Evolutionary conservation across 2,113 vertebrate species (phyloP).

Genomic region (Furnarius figulus): DNA sequence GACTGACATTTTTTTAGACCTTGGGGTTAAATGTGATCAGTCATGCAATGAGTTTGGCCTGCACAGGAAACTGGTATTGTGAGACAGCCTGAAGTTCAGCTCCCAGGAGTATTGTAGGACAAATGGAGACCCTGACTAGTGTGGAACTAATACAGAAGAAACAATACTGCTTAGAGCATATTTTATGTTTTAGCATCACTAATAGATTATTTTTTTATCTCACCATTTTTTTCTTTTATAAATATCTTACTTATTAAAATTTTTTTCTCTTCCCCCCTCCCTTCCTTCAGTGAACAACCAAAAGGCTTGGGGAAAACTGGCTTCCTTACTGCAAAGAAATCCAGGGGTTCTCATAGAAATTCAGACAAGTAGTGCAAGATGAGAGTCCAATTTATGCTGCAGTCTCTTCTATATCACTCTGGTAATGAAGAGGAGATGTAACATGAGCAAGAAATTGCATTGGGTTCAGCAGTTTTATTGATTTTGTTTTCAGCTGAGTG

Average conservation of each 20-base stretch:
- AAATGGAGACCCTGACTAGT: not conserved
- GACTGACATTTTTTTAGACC: not conserved
- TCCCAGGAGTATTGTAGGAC: not conserved
- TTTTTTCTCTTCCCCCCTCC: rapidly evolving
- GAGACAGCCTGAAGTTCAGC: not conserved
- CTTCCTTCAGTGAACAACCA: rapidly evolving
- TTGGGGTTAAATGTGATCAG: not conserved
- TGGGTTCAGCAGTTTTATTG: not conserved
- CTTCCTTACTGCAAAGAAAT: not conserved
- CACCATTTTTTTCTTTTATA: not conserved
- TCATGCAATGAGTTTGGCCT: not conserved
- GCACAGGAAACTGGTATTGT: not conserved
- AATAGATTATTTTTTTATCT: not conserved
- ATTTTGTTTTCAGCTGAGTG: not conserved
- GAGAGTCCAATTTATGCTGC: not conserved
- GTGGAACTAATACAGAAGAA: not conserved
- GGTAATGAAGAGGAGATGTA: not conserved
- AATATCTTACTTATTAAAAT: not conserved
- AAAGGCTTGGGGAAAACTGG: not conserved
- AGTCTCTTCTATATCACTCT: not conserved
- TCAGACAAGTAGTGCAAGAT: not conserved
- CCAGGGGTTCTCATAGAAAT: not conserved
- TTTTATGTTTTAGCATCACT: not conserved
- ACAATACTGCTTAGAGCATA: not conserved
- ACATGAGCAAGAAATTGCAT: not conserved